Percentiles rank a stretch among this genome's conserved stretches.
phyloP scores from a whole-genome alignment of 2,113 vertebrate genomes.

The Embiotoca jacksoni region DNA sequence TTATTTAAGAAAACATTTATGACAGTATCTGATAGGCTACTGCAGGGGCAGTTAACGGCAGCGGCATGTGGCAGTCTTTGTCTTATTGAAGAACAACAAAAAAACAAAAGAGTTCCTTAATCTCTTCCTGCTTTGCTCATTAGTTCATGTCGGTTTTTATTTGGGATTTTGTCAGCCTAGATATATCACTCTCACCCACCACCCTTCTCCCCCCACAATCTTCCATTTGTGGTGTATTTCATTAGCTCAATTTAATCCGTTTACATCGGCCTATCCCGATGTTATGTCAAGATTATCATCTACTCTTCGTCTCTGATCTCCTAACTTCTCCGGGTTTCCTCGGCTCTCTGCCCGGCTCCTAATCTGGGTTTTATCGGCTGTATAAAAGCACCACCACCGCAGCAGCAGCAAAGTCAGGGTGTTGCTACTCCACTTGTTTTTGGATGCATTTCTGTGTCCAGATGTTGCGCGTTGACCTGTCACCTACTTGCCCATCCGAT shows the following conservation, averaged over 20 bases:
- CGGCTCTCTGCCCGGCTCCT: slow-evolving; percentile 48
- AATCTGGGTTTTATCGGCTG: slow-evolving; percentile 71
- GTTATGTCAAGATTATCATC: slow-evolving; percentile 75
- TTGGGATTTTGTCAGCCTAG: slow-evolving; percentile 47
- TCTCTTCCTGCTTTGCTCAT: neutral
- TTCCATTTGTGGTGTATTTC: slow-evolving; percentile 68
- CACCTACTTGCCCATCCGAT: slow-evolving; percentile 56
- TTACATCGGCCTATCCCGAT: slow-evolving; percentile 68
- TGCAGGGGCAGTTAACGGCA: neutral
- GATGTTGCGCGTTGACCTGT: slow-evolving; percentile 72
- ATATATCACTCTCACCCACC: slow-evolving; percentile 7
- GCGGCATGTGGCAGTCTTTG: slow-evolving; percentile 22
- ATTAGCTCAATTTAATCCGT: slow-evolving; percentile 81
- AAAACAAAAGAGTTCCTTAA: too few species aligned
- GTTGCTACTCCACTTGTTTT: slow-evolving; percentile 60
- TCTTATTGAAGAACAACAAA: neutral
- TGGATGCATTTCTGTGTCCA: slow-evolving; percentile 60
- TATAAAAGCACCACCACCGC: neutral
- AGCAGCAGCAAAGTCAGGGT: slow-evolving; percentile 18
- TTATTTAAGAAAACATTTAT: neutral
- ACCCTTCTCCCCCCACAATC: slow-evolving; percentile 15
- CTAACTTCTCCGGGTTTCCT: slow-evolving; percentile 58
- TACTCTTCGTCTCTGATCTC: slow-evolving; percentile 69
- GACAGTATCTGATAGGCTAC: neutral
- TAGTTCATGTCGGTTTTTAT: slow-evolving; percentile 34